Percentiles rank a stretch among this genome's conserved stretches.
These are phyloP conservation scores for Lota lota DNA, from an alignment of 2,113 vertebrate species.

Conservation along the genomic window DNA sequence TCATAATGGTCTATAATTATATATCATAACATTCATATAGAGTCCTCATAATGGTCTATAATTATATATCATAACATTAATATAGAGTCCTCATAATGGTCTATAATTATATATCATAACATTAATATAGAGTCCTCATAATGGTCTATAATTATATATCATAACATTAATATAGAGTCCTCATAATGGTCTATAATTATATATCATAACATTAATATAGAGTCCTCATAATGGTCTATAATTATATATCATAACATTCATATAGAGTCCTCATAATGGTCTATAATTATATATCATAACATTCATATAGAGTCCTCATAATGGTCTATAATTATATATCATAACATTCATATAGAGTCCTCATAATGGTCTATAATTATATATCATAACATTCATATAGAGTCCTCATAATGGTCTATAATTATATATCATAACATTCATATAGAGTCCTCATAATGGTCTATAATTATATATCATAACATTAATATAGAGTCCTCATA, in stretches of 20 bases:
- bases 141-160: too few species aligned
- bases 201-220: background rate
- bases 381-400: too few species aligned
- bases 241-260: too few species aligned
- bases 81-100: background rate
- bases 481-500: background rate
- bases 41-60: too few species aligned
- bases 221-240: background rate
- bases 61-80: background rate
- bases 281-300: background rate
- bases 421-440: background rate
- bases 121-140: too few species aligned
- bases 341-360: background rate
- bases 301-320: too few species aligned
- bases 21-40: background rate
- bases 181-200: slow-evolving; percentile 65
- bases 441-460: too few species aligned
- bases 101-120: too few species aligned
- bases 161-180: too few species aligned
- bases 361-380: background rate
- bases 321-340: slow-evolving; percentile 56
- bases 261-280: too few species aligned
- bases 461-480: background rate
- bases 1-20: too few species aligned
- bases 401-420: too few species aligned